Base-by-base conservation (phyloP, 1,140 invertebrate genomes). In the Meteorus sp. region DNA sequence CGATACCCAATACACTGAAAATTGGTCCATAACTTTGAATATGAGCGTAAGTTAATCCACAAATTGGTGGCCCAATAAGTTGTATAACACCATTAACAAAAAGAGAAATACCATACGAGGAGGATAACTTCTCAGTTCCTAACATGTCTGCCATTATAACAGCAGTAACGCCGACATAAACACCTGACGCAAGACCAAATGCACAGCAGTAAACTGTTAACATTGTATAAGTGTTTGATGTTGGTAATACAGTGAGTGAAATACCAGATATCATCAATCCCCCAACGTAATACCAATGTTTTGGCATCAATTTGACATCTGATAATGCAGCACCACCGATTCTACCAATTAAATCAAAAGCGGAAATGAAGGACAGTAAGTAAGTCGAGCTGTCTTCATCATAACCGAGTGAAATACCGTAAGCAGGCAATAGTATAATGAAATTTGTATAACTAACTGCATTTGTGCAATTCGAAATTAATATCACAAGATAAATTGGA, bases 401-500 rank as follows among this genome's bases (percentile, higher is more conserved):
- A 65, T 88, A 92, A 0, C 84, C 84, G 4, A 90, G 75, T 11
- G 82, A 80, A 8, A 84, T 71, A 1, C 89, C 90, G 71, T 92
- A 93, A 0, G 85, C 83, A 2, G 91, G 90, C 11, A 93, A 77
- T 2, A 93, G 67, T 45, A 93, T 91, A 0, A 92, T 87, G 58
- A 93, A 92, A 71, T 94, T 93, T 0, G 91, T 93, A 65, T 92
- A 92, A 47, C 90, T 91, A 39, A 93, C 89, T 1, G 90, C 91
- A 60, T 89, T 91, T 0, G 90, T 91, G 20, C 87, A 90, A 68
- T 92, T 92, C 0, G 90, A 92, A 61, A 92, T 86, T 13, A 93
- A 71, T 45, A 93, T 91, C 2, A 93, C 85, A 33, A 93, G 79
- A 69, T 92, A 93, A 25, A 92, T 83, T 0, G 89, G 89, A 72